Evolutionary conservation across 2,888 invertebrate genomes (phyloP).

Genomic region (Platycheirus rosarum): DNA sequence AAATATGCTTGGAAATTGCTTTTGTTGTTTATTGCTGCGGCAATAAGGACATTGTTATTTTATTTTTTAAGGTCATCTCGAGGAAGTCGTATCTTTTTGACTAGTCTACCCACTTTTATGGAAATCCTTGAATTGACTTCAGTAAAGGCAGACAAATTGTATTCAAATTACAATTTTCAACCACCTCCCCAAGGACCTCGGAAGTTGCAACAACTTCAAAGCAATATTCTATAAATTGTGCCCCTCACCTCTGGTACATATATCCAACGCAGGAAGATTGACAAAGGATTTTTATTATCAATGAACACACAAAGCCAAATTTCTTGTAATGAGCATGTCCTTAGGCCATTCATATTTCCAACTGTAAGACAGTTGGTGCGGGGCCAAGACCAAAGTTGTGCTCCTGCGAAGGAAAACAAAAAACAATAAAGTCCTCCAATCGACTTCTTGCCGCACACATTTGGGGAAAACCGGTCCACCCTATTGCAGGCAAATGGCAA

Average conservation of each 20-base stretch:
- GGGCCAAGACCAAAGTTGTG: constrained; percentile 7
- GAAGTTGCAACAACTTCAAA: constrained; percentile 35
- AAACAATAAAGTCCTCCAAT: constrained; percentile 11
- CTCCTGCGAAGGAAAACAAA: constrained; percentile 4
- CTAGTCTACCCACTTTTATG: too few relatives aligned
- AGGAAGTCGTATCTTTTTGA: constrained; percentile 29
- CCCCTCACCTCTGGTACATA: too few relatives aligned
- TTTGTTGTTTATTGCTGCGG: neutral
- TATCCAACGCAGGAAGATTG: constrained; percentile 28
- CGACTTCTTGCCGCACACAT: neutral
- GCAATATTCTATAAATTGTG: too few relatives aligned
- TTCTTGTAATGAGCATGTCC: constrained; percentile 69
- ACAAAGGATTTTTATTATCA: constrained; percentile 56
- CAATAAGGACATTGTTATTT: constrained; percentile 28
- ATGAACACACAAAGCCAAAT: constrained; percentile 56
- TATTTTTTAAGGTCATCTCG: constrained; percentile 60
- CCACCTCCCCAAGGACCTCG: constrained; percentile 25
- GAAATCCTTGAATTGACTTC: constrained; percentile 24
- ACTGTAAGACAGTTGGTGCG: neutral
- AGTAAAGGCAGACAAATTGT: constrained; percentile 32
- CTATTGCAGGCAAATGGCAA: constrained; percentile 6
- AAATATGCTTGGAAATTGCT: constrained; percentile 22
- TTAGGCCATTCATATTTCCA: constrained; percentile 16
- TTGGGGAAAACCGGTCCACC: neutral
- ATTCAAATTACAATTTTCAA: constrained; percentile 44